phyloP scores from a whole-genome alignment of 2,113 vertebrate species.

The Sterrhoptilus dennistouni region DNA sequence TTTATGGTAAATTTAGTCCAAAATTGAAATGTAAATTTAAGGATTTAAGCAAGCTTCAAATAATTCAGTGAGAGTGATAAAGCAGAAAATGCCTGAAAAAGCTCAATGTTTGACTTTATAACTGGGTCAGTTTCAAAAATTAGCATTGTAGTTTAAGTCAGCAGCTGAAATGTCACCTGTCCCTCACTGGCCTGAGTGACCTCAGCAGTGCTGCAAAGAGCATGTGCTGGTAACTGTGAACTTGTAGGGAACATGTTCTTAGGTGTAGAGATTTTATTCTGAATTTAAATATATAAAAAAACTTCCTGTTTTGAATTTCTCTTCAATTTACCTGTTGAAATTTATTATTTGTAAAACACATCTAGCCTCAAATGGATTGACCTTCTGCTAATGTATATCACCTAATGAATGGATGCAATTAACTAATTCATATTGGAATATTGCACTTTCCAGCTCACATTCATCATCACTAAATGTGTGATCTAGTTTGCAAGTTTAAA shows the following conservation, averaged over 20 bases:
- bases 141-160: neutral
- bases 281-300: neutral
- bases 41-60: neutral
- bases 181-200: fast-evolving
- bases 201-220: fast-evolving
- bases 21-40: neutral
- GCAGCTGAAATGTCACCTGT: neutral
- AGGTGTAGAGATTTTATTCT: neutral
- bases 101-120: neutral
- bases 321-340: conserved; percentile 67
- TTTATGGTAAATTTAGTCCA: neutral
- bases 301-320: neutral
- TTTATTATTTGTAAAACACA: conserved; percentile 76
- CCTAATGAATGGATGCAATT: conserved; percentile 79
- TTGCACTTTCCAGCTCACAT: conserved; percentile 75
- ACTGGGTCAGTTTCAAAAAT: neutral
- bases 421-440: conserved; percentile 73
- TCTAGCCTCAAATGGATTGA: conserved; percentile 72
- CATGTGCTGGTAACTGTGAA: fast-evolving
- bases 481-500: conserved; percentile 74
- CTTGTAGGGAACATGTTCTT: fast-evolving
- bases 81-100: neutral
- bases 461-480: conserved; percentile 74
- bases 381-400: conserved; percentile 77
- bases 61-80: neutral